Conservation (phyloP, 2,888 invertebrate species). For the Rhagonycha fulva region DNA sequence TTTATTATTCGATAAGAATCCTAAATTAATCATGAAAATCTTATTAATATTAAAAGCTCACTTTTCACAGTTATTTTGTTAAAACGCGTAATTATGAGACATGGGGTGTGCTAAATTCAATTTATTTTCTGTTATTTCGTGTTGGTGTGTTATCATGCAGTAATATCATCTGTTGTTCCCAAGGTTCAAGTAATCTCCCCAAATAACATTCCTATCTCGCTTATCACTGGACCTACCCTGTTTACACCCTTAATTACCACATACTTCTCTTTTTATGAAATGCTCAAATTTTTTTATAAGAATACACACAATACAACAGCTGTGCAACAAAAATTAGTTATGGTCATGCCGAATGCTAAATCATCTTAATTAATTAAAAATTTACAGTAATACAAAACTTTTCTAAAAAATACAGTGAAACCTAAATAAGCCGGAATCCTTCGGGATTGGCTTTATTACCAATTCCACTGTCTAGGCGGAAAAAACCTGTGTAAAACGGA, state of each 20-base stretch:
- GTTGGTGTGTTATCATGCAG: conserved; percentile 32
- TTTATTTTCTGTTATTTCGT: conserved; percentile 28
- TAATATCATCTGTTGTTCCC: conserved; percentile 37
- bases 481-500: too few species aligned
- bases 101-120: conserved; percentile 3
- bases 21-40: not conserved
- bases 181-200: conserved; percentile 43
- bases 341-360: not conserved
- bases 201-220: conserved; percentile 44
- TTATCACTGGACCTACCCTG: conserved; percentile 44
- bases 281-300: not conserved
- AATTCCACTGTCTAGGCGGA: too few species aligned
- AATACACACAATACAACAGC: not conserved
- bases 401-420: too few species aligned
- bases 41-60: not conserved
- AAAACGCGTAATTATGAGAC: not conserved
- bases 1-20: not conserved
- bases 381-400: not conserved
- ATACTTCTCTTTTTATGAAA: conserved; percentile 34
- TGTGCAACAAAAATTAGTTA: not conserved
- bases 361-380: not conserved
- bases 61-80: not conserved
- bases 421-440: too few species aligned
- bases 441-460: too few species aligned
- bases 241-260: conserved; percentile 42